phyloP scores from a whole-genome alignment of 2,113 vertebrate species.

The Kryptolebias marmoratus region DNA sequence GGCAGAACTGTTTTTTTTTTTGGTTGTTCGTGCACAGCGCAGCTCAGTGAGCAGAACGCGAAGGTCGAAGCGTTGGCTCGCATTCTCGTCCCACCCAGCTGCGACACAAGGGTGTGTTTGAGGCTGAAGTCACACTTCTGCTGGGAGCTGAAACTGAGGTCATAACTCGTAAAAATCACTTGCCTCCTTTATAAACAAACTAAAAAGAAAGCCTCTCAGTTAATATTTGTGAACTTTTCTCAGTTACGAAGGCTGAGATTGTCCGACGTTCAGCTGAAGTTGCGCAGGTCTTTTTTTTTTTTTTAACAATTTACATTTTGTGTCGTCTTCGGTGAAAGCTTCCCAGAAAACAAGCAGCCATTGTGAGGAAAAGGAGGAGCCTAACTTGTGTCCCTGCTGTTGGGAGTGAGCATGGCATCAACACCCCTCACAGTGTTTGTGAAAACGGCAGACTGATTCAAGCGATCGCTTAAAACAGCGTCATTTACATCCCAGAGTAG shows the following conservation, averaged over 20 bases:
- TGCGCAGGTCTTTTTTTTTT: neutral
- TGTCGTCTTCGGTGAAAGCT: conserved; percentile 19
- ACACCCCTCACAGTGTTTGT: neutral
- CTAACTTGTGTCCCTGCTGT: conserved; percentile 38
- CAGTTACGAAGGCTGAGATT: neutral
- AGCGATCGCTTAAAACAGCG: neutral
- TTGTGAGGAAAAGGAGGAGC: conserved; percentile 64
- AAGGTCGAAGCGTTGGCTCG: conserved; percentile 7
- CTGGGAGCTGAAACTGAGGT: conserved; percentile 43
- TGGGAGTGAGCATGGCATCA: neutral
- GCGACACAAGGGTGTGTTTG: conserved; percentile 53
- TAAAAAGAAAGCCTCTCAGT: neutral
- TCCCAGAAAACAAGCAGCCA: conserved; percentile 52
- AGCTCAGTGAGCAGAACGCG: conserved; percentile 18
- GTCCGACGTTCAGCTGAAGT: neutral
- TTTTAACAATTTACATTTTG: neutral
- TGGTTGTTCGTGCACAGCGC: neutral
- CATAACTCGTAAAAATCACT: conserved; percentile 1
- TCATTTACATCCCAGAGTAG: neutral
- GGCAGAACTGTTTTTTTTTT: neutral
- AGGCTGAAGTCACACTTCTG: conserved; percentile 49
- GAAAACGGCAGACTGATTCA: neutral
- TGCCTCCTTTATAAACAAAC: neutral
- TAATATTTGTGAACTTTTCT: neutral
- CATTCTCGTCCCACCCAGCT: conserved; percentile 43